phyloP scores from a whole-genome alignment of 2,888 invertebrate species.

The Cantharis rustica region DNA sequence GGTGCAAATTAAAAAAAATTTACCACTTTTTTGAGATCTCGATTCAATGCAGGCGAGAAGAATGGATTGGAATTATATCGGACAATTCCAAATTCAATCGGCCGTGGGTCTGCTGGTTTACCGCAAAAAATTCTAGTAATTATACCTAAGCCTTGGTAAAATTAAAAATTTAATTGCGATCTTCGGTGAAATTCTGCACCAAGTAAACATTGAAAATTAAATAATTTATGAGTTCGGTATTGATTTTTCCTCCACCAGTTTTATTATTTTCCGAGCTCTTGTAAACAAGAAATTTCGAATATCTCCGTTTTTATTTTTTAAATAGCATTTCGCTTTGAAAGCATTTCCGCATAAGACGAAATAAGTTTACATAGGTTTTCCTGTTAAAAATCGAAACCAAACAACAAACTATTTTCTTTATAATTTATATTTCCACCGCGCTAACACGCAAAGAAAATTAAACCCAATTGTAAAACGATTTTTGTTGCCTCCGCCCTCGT shows the following conservation, averaged over 20 bases:
- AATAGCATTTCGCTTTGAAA: background rate
- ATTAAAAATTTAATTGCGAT: background rate
- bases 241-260: background rate
- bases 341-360: background rate
- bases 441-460: background rate
- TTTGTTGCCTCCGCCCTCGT: no score
- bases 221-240: background rate
- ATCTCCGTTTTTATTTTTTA: background rate
- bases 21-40: background rate
- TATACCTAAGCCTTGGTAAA: background rate
- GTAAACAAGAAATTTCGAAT: background rate
- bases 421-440: background rate
- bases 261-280: background rate
- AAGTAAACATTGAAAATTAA: background rate
- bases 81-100: background rate
- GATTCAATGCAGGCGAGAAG: background rate
- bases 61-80: background rate
- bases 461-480: background rate
- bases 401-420: background rate
- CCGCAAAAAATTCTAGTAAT: background rate
- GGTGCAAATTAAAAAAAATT: background rate
- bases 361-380: background rate
- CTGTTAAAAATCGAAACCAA: background rate
- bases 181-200: background rate
- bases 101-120: background rate